Conservation (phyloP, 2,888 invertebrate species). For the Patella pellucida region DNA sequence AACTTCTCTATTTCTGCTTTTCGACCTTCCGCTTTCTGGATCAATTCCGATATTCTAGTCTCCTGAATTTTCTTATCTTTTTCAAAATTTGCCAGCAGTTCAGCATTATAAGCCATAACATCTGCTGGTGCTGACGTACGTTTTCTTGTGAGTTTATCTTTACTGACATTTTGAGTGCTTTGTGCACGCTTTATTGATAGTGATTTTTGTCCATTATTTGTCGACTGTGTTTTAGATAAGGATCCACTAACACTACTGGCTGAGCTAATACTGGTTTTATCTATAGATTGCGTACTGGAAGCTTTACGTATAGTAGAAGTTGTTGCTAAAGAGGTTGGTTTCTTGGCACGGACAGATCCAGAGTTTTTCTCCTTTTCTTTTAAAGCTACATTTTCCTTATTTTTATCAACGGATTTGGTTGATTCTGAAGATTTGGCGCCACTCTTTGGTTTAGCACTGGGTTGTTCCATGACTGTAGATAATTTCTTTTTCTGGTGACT, state of each 20-base stretch:
- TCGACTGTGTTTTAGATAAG: constrained; percentile 26
- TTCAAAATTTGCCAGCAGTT: constrained; percentile 70
- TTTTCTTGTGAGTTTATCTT: constrained; percentile 57
- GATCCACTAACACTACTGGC: constrained; percentile 21
- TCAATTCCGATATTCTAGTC: constrained; percentile 71
- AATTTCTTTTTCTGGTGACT: constrained; percentile 57
- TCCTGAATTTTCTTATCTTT: constrained; percentile 71
- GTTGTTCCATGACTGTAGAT: constrained; percentile 36
- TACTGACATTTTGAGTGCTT: constrained; percentile 69
- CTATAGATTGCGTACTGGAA: constrained; percentile 67
- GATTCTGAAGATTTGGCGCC: background rate
- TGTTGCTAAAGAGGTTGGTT: constrained; percentile 28
- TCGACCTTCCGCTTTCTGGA: constrained; percentile 70
- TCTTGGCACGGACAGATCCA: constrained; percentile 53
- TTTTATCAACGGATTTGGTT: constrained; percentile 39
- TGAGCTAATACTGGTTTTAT: constrained; percentile 46
- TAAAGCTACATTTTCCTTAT: constrained; percentile 58
- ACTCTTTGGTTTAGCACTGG: background rate
- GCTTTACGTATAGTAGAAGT: constrained; percentile 61
- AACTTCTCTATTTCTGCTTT: constrained; percentile 73
- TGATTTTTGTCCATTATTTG: constrained; percentile 35
- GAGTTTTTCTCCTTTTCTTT: constrained; percentile 51
- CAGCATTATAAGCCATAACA: constrained; percentile 70
- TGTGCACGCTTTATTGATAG: constrained; percentile 64
- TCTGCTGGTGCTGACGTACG: constrained; percentile 65